Evolutionary conservation across 2,113 vertebrate species (phyloP), one percentile per base, ranked within the genome.

Genomic region (Panthera leo): DNA sequence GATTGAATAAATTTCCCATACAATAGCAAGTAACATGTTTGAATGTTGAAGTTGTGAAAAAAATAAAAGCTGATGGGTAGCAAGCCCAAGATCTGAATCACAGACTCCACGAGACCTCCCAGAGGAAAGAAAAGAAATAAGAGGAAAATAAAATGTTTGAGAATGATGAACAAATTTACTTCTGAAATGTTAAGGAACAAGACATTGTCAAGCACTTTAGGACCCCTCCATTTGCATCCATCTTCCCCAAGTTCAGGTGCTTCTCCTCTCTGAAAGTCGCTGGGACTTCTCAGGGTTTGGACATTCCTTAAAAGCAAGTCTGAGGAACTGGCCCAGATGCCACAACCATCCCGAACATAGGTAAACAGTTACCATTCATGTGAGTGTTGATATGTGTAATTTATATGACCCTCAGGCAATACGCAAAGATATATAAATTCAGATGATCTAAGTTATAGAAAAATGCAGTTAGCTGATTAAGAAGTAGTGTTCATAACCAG

Each of bases 401-500:
- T 95, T 86, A 93, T 70, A 55, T 65, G 53, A 31, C 89, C 71
- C 79, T 86, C 73, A 25, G 63, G 94, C 78, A 78, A 61, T 45
- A 68, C 21, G 3, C n/a, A 39, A 89, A 79, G 55, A 71, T 53
- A 18, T 36, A 88, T 84, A 63, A 53, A 91, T 89, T 71, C 53
- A 71, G 73, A 97, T 94, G 84, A 97, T 68, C 58, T 95, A 92
- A 82, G 48, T 75, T 39, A 86, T 45, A 91, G 76, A 93, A 95
- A 96, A 94, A 96, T 85, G 51, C 15, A 87, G 34, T 82, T 91
- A 82, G 42, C 82, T 89, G 65, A 95, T 91, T 79, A 85, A 91
- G 89, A 80, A 53, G 75, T 19, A 70, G 61, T 27, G 29, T 45
- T 93, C 15, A 27, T 19, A 89, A 70, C 63, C 84, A 85, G 68